Evolutionary conservation across 2,113 vertebrate species (phyloP), one percentile per base, ranked within the genome.

Genomic region (Sinocyclocheilus grahami): DNA sequence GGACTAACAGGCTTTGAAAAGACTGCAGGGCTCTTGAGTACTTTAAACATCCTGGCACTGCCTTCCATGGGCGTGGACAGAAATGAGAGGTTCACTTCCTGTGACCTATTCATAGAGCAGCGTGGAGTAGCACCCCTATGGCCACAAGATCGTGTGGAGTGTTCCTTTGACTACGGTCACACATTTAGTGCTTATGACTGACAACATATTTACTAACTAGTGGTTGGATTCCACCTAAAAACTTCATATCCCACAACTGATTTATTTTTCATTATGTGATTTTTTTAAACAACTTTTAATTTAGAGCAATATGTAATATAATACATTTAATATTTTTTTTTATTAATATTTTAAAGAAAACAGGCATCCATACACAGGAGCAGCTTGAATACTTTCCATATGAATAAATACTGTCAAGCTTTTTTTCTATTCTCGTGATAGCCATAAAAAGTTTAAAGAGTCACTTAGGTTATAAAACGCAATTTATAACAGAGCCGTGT

Each of bases 81-180:
- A 84, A 82, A 86, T 89, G 86, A 86, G 85, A 27, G 87, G 91
- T 91, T 92, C 92, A 93, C 90, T 91, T 93, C 92, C 90, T 89
- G 87, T 88, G 88, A 85, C 85, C 87, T 87, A 63, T 79, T 79
- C 16, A 82, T 77, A 9, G 80, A 85, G 82, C 76, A 89, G 89
- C 89, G 27, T 83, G 27, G 72, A 58, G 5, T 14, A 85, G 58
- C 86, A 77, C 85, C 82, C 76, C 67, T 7, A 11, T 84, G 75
- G 86, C 83, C 83, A 82, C 79, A 72, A 53, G 24, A 75, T 48
- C n/a, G 20, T 5, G 72, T 75, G 37, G 42, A 74, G 9, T n/a
- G 39, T 75, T 75, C n/a, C 72, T 75, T 48, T 75, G 18, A 33
- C 11, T 39, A 39, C 11, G 22, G 12, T 80, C 71, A 74, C 37